phyloP scores from a whole-genome alignment of 2,113 vertebrate species.

The Melanotaenia duboulayi region DNA sequence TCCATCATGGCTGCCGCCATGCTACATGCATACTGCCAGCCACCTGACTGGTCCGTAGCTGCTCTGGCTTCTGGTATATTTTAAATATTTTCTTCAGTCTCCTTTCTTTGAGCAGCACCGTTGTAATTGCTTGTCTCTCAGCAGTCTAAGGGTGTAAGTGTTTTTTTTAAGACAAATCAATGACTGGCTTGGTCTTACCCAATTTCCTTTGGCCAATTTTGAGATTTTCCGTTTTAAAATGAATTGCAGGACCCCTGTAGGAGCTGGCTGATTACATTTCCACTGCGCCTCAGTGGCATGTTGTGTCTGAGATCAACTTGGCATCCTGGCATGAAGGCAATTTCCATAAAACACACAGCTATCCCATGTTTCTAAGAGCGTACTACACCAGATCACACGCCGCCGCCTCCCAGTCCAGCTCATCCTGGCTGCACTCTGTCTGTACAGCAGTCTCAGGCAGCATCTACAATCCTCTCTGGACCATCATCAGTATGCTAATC shows the following conservation, averaged over 20 bases:
- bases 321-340: slow-evolving; percentile 62
- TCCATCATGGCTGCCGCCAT: too few species aligned
- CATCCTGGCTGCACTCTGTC: slow-evolving; percentile 78
- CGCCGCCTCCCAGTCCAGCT: slow-evolving; percentile 12
- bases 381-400: slow-evolving; percentile 22
- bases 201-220: slow-evolving; percentile 65
- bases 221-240: slow-evolving; percentile 69
- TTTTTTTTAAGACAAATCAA: slow-evolving; percentile 45
- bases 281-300: slow-evolving; percentile 64
- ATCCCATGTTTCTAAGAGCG: slow-evolving; percentile 44
- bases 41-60: background rate
- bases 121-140: slow-evolving; percentile 26
- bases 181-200: slow-evolving; percentile 51
- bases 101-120: background rate
- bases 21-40: too few species aligned
- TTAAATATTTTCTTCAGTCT: background rate
- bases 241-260: slow-evolving; percentile 62
- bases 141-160: background rate
- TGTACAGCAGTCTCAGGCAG: slow-evolving; percentile 82
- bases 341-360: slow-evolving; percentile 69
- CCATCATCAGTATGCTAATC: slow-evolving; percentile 93
- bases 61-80: slow-evolving; percentile 7
- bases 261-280: slow-evolving; percentile 74
- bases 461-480: slow-evolving; percentile 84
- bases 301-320: slow-evolving; percentile 63